Conservation (phyloP, 1,140 invertebrate species). For the Calycopis cecrops region DNA sequence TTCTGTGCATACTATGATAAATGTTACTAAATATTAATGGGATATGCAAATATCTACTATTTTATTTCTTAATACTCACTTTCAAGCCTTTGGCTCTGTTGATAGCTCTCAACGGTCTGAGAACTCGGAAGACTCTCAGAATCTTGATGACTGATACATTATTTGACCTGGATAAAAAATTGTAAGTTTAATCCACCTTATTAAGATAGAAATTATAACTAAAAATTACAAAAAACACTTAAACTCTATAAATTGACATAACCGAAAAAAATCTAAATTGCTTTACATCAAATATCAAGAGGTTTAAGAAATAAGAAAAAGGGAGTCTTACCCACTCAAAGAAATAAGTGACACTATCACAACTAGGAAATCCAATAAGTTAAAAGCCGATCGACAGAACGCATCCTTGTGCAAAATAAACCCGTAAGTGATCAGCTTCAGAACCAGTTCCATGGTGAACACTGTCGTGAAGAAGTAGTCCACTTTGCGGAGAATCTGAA, state of each 20-base stretch:
- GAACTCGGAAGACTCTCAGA: conserved; percentile 97
- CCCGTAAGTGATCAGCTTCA: conserved; percentile 98
- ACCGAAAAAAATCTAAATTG: not conserved
- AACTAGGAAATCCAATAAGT: conserved; percentile 94
- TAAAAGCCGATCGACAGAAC: conserved; percentile 96
- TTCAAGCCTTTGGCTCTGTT: conserved; percentile 99
- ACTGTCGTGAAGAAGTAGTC: conserved; percentile 99
- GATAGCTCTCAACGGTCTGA: conserved; percentile 98
- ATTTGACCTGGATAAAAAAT: conserved; percentile 29
- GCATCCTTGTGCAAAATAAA: conserved; percentile 83
- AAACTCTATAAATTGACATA: too few relatives aligned
- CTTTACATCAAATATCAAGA: not conserved
- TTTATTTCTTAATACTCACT: conserved; percentile 77
- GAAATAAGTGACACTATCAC: conserved; percentile 95
- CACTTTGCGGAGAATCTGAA: conserved; percentile 94
- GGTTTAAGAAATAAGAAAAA: not conserved
- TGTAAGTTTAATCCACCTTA: not conserved
- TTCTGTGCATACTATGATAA: not conserved
- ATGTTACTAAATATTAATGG: not conserved
- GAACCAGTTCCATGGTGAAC: conserved; percentile 97
- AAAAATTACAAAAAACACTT: too few relatives aligned
- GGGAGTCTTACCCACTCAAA: conserved; percentile 82
- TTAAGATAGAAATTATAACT: not conserved
- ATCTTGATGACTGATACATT: conserved; percentile 83
- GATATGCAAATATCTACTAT: not conserved